These are phyloP conservation scores for Cephus rjabovi DNA, from an alignment of 2,888 invertebrate genomes.

Conservation along the genomic window DNA sequence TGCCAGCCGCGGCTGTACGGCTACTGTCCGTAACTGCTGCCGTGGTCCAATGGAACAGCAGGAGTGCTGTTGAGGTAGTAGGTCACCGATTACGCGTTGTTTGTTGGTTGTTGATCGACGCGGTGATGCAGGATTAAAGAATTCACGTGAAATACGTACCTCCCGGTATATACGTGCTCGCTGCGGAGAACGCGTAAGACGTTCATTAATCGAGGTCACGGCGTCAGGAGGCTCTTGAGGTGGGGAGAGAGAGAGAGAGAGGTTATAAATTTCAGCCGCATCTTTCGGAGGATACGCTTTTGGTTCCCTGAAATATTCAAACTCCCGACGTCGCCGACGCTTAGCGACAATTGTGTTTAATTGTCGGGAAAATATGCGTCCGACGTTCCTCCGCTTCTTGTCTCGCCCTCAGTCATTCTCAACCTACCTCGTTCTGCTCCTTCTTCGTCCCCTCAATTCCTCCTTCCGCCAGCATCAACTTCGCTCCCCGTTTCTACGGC, in stretches of 20 bases:
- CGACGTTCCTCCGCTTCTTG: constrained; percentile 19
- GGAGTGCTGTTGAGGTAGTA: background rate
- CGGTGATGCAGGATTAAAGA: background rate
- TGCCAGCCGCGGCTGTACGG: background rate
- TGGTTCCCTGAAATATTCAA: constrained; percentile 12
- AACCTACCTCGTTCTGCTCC: background rate
- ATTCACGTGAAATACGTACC: background rate
- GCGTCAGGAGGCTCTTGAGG: background rate
- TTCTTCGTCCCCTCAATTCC: constrained; percentile 1
- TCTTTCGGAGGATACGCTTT: background rate
- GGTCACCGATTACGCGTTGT: background rate
- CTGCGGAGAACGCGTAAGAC: background rate
- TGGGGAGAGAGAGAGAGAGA: too few species aligned
- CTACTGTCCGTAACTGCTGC: background rate
- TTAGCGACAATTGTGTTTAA: constrained; percentile 37
- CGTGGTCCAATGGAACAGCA: background rate
- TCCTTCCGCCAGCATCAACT: constrained; percentile 2
- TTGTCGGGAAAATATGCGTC: constrained; percentile 36
- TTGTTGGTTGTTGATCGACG: background rate
- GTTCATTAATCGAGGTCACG: background rate
- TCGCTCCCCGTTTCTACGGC: constrained; percentile 5
- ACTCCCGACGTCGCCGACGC: constrained; percentile 7
- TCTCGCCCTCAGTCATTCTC: constrained; percentile 5
- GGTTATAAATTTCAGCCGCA: constrained; percentile 2
- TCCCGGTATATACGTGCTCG: background rate